Conservation (phyloP, 2,797 vertebrate genomes). For the Pristis pectinata region DNA sequence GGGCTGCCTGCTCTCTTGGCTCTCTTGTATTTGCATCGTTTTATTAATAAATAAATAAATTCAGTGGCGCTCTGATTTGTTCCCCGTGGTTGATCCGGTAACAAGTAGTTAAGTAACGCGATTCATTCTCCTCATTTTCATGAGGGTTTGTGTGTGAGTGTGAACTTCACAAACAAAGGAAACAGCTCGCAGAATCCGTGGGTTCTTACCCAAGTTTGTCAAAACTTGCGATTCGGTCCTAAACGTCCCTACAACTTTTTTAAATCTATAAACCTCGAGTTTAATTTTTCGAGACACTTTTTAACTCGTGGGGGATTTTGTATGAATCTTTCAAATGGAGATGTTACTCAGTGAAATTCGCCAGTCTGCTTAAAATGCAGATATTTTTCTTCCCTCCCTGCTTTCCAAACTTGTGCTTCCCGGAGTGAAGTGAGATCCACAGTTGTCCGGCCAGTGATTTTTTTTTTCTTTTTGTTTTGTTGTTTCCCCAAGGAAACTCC, state of each 20-base stretch:
- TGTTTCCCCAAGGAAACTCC: background rate
- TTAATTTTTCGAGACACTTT: background rate
- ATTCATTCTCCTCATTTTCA: background rate
- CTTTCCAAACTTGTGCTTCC: background rate
- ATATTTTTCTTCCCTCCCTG: background rate
- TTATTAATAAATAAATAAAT: too few relatives aligned
- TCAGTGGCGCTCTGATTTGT: background rate
- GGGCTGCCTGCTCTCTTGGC: conserved; percentile 39
- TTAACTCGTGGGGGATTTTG: background rate
- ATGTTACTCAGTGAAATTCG: background rate
- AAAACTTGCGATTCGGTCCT: too few relatives aligned
- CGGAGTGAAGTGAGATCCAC: background rate
- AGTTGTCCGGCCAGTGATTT: background rate
- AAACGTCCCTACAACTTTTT: conserved; percentile 1
- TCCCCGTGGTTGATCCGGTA: background rate
- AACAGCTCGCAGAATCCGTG: background rate
- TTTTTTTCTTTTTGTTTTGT: too few relatives aligned
- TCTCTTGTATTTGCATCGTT: too few relatives aligned
- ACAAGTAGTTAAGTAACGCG: background rate
- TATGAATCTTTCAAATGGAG: background rate
- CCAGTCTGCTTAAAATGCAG: background rate
- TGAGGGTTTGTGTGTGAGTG: background rate
- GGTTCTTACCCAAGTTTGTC: background rate
- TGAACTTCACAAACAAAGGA: conserved; percentile 28
- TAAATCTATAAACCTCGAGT: background rate